Evolutionary conservation across 2,888 invertebrate genomes (phyloP), one percentile per base, ranked within the genome.

Genomic region (Gibbula magus): DNA sequence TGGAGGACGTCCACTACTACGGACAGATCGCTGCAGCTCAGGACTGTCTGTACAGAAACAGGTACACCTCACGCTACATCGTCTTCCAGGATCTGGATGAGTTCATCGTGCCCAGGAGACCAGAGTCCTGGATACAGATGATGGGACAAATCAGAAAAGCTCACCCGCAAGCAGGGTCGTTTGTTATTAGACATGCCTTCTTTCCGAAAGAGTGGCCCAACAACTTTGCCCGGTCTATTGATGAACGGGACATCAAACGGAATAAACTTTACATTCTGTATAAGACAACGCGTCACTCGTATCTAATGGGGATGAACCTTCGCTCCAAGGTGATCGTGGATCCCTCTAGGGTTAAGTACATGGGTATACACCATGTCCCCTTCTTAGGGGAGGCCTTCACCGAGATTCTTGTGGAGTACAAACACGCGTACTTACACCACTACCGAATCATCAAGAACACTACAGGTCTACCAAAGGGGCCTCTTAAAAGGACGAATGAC

Each of bases 11-110:
- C 20, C 75, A 75, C 32, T 75, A 75, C 25, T 20, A 54, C 8
- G 75, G 29, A 10, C 75, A 75, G 54, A 32, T 53, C 32, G 75
- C 53, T 4, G 54, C 53, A 18, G 29, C 54, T n/a, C 52, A 75
- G 29, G 75, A 75, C 75, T 75, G 75, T 20, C 54, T 75, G 29
- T 75, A 32, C 32, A 75, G 32, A 10, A 29, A 75, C 53, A 25
- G 52, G 13, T 54, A 75, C 54, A 54, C 20, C 29, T 75, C 75
- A 10, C 16, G 32, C 13, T 75, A 51, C 32, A n/a, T 75, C 10
- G 54, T 54, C 20, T 75, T 53, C 20, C 35, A 52, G 20, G 75
- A 75, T 18, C 20, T 75, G 53, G 75, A 75, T 22, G 75, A 75
- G 20, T 32, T 53, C 25, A 75, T 75, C 54, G 35, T 54, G 3